Evolutionary conservation across 2,888 invertebrate species (phyloP).

Genomic region (Acronicta aceris): DNA sequence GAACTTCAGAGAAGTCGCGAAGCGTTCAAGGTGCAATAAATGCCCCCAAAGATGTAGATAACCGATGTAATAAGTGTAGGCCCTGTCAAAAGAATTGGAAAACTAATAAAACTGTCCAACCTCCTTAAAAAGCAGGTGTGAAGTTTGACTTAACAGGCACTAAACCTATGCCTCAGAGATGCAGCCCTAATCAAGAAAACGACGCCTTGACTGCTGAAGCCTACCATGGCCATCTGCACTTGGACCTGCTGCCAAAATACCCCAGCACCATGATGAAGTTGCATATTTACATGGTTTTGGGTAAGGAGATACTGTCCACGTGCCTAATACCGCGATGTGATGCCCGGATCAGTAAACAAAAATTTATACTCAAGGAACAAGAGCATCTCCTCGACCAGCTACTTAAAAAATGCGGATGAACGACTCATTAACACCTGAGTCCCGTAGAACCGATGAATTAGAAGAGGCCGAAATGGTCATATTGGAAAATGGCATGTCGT

Average conservation of each 20-base stretch:
- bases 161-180: neutral
- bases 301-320: neutral
- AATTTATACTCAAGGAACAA: conserved; percentile 8
- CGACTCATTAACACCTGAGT: too few relatives aligned
- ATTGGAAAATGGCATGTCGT: too few relatives aligned
- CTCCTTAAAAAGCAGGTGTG: neutral
- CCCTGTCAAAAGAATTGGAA: conserved; percentile 18
- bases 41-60: conserved; percentile 6
- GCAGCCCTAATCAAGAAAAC: neutral
- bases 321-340: conserved; percentile 18
- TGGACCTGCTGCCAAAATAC: conserved; percentile 29
- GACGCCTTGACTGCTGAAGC: neutral
- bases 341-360: neutral
- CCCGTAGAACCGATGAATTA: too few relatives aligned
- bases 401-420: too few relatives aligned
- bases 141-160: conserved; percentile 4
- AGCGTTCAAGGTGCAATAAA: conserved; percentile 12
- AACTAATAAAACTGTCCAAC: conserved; percentile 10
- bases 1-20: conserved; percentile 13
- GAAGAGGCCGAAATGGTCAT: too few relatives aligned
- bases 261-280: conserved; percentile 24
- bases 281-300: neutral
- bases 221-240: conserved; percentile 2
- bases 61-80: conserved; percentile 25
- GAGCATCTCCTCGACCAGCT: conserved; percentile 21